Evolutionary conservation across 1,140 invertebrate genomes (phyloP).

Genomic region (Aphidius ervi): DNA sequence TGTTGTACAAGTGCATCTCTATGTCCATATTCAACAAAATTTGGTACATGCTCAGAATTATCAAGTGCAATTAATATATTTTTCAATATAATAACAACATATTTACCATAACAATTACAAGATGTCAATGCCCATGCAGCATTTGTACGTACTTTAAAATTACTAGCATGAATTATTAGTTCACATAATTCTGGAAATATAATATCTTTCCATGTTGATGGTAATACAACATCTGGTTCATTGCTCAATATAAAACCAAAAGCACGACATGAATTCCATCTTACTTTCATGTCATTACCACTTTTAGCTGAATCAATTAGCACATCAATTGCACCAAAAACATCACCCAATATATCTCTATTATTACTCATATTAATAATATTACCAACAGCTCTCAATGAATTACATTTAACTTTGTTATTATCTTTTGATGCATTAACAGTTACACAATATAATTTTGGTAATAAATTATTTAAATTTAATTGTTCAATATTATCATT

Average conservation of each 20-base stretch:
- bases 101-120: slow-evolving; percentile 60
- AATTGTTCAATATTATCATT: slow-evolving; percentile 57
- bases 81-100: slow-evolving; percentile 63
- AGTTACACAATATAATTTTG: slow-evolving; percentile 64
- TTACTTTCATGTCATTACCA: slow-evolving; percentile 75
- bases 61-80: slow-evolving; percentile 66
- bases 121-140: slow-evolving; percentile 69
- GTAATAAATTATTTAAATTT: slow-evolving; percentile 60
- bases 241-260: slow-evolving; percentile 61
- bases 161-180: slow-evolving; percentile 57
- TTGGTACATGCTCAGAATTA: slow-evolving; percentile 69
- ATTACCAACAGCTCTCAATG: slow-evolving; percentile 75
- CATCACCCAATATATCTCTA: slow-evolving; percentile 53
- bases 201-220: slow-evolving; percentile 46
- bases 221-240: slow-evolving; percentile 42
- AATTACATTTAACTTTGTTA: slow-evolving; percentile 78
- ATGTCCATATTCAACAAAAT: slow-evolving; percentile 77
- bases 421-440: slow-evolving; percentile 64
- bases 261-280: slow-evolving; percentile 89
- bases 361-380: slow-evolving; percentile 64
- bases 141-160: slow-evolving; percentile 77
- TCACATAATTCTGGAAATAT: slow-evolving; percentile 53
- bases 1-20: slow-evolving; percentile 69
- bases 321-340: slow-evolving; percentile 50
- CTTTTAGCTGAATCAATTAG: slow-evolving; percentile 65